Percentiles rank a stretch among this genome's conserved stretches.
These are phyloP conservation scores for Abscondita cerata DNA, from an alignment of 2,888 invertebrate species.

Conservation along the genomic window DNA sequence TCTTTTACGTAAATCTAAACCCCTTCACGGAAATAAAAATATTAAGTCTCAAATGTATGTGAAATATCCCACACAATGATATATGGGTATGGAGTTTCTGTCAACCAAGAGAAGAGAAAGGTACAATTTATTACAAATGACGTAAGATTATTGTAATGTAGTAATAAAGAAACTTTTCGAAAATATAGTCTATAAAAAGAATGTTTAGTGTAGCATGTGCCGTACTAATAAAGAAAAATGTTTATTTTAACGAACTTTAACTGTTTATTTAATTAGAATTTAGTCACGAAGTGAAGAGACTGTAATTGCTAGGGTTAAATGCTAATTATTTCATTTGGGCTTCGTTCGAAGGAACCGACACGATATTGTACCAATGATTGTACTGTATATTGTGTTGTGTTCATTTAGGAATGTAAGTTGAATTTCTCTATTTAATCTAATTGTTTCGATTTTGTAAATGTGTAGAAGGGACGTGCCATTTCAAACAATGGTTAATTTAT, in stretches of 20 bases:
- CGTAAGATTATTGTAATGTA: too few species aligned
- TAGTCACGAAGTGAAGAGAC: conserved; percentile 4
- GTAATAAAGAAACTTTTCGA: too few species aligned
- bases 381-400: not conserved
- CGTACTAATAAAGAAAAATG: not conserved
- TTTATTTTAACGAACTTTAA: conserved; percentile 2
- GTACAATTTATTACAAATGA: too few species aligned
- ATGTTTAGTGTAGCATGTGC: too few species aligned
- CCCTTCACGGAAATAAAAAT: too few species aligned
- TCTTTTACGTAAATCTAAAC: too few species aligned
- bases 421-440: not conserved
- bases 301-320: conserved; percentile 7
- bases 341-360: not conserved
- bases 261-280: not conserved
- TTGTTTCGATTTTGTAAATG: too few species aligned
- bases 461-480: too few species aligned
- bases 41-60: not conserved
- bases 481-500: too few species aligned
- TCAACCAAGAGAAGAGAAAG: too few species aligned
- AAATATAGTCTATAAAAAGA: too few species aligned
- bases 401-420: not conserved
- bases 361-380: too few species aligned
- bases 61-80: not conserved
- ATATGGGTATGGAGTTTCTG: not conserved
- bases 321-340: conserved; percentile 3